Percentiles rank a stretch among this genome's conserved stretches.
Evolutionary conservation across 2,797 vertebrate genomes (phyloP).

Genomic region (Aythya fuligula): DNA sequence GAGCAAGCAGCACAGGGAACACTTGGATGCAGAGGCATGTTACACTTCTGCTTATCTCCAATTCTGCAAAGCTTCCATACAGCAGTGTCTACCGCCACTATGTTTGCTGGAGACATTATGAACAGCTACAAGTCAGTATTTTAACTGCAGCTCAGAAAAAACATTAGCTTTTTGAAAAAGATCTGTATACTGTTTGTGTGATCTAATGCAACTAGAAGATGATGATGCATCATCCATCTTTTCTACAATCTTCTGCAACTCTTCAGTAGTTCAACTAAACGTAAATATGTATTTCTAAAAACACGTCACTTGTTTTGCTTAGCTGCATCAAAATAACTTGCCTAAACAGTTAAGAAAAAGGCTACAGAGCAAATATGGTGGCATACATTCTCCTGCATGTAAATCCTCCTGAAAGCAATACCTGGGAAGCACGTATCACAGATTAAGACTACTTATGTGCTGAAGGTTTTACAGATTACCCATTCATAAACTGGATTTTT

Average conservation of each 20-base stretch:
- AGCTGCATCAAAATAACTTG: constrained; percentile 20
- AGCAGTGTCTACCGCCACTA: not conserved
- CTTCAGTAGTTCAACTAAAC: not conserved
- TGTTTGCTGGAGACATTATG: not conserved
- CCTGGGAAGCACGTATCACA: not conserved
- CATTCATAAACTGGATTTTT: not conserved
- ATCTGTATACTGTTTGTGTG: not conserved
- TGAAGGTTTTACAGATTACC: not conserved
- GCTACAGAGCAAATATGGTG: not conserved
- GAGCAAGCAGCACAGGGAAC: not conserved
- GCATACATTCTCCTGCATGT: not conserved
- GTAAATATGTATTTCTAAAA: not conserved
- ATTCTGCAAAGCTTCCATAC: constrained; percentile 11
- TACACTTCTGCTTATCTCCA: not conserved
- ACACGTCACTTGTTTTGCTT: not conserved
- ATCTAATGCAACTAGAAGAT: not conserved
- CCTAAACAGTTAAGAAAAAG: not conserved
- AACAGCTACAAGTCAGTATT: not conserved
- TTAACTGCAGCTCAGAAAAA: not conserved
- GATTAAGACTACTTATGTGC: not conserved
- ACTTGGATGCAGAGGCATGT: not conserved
- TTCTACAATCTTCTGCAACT: not conserved
- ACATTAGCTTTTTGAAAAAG: not conserved
- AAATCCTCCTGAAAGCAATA: not conserved
- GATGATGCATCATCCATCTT: not conserved